phyloP scores from a whole-genome alignment of 1,140 invertebrate genomes.

The Bombus terrestris region DNA sequence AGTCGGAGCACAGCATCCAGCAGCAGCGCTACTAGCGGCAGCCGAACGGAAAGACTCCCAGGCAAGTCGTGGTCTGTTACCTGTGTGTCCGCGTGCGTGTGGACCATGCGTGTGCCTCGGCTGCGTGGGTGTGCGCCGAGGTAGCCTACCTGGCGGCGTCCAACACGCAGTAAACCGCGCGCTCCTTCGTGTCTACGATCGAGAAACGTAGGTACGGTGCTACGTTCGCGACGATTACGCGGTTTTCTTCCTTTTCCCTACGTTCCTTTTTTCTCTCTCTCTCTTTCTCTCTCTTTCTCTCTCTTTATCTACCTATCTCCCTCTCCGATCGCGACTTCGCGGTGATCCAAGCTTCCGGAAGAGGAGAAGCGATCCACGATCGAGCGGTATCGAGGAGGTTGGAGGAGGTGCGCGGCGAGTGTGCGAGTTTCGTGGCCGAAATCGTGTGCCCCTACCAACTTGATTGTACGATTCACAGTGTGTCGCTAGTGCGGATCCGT shows the following conservation, averaged over 20 bases:
- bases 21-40: slow-evolving; percentile 82
- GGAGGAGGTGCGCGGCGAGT: neutral
- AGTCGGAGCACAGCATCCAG: slow-evolving; percentile 80
- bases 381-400: neutral
- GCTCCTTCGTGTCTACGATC: slow-evolving; percentile 66
- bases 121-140: slow-evolving; percentile 76
- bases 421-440: neutral
- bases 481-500: slow-evolving; percentile 27
- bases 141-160: slow-evolving; percentile 82
- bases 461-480: slow-evolving; percentile 2
- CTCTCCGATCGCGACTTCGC: neutral
- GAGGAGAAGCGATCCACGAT: neutral
- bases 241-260: neutral
- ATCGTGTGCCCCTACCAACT: neutral
- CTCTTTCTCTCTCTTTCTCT: accelerated
- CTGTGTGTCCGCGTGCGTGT: slow-evolving; percentile 66
- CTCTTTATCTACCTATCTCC: too few relatives aligned
- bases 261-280: neutral
- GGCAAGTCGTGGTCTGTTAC: slow-evolving; percentile 51
- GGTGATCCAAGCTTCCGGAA: neutral
- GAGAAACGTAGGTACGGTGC: slow-evolving; percentile 25
- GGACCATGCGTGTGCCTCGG: slow-evolving; percentile 68
- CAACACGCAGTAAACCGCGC: slow-evolving; percentile 79
- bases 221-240: neutral
- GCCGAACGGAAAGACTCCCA: slow-evolving; percentile 79